phyloP scores from a whole-genome alignment of 2,888 invertebrate genomes.

The Punctoribates punctum region DNA sequence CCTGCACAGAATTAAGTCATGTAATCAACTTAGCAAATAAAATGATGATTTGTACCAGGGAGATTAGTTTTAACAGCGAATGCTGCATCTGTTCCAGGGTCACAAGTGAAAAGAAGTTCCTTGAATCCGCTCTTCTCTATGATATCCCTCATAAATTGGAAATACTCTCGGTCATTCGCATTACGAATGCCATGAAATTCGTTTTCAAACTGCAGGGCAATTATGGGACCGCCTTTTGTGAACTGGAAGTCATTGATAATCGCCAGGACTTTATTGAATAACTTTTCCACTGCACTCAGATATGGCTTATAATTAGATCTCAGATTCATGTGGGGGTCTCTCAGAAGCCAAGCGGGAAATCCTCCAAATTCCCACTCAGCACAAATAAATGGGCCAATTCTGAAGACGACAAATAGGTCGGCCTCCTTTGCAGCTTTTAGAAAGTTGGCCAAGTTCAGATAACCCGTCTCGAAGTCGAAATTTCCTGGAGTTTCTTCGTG shows the following conservation, averaged over 20 bases:
- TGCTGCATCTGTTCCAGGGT: constrained; percentile 48
- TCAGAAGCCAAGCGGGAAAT: constrained; percentile 58
- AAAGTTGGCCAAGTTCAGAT: constrained; percentile 51
- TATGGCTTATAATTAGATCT: constrained; percentile 56
- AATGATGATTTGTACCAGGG: neutral
- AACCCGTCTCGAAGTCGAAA: constrained; percentile 53
- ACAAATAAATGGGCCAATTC: constrained; percentile 61
- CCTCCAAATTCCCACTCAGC: constrained; percentile 60
- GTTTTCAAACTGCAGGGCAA: constrained; percentile 58
- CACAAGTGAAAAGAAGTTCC: constrained; percentile 60
- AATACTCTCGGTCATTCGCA: constrained; percentile 52
- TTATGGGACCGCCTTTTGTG: constrained; percentile 57
- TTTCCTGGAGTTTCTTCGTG: constrained; percentile 53
- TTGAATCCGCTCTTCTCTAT: constrained; percentile 53
- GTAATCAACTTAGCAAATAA: too few species aligned
- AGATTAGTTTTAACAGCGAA: neutral
- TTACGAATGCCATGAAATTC: constrained; percentile 57
- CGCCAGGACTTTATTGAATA: constrained; percentile 55
- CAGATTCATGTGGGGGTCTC: constrained; percentile 58
- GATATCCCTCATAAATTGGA: constrained; percentile 54
- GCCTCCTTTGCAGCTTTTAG: constrained; percentile 53
- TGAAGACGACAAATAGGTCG: constrained; percentile 57
- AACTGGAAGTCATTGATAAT: constrained; percentile 56
- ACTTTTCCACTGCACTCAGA: constrained; percentile 54
- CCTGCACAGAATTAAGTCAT: too few species aligned